phyloP scores from a whole-genome alignment of 2,888 invertebrate species.

The Ethmia dodecea region DNA sequence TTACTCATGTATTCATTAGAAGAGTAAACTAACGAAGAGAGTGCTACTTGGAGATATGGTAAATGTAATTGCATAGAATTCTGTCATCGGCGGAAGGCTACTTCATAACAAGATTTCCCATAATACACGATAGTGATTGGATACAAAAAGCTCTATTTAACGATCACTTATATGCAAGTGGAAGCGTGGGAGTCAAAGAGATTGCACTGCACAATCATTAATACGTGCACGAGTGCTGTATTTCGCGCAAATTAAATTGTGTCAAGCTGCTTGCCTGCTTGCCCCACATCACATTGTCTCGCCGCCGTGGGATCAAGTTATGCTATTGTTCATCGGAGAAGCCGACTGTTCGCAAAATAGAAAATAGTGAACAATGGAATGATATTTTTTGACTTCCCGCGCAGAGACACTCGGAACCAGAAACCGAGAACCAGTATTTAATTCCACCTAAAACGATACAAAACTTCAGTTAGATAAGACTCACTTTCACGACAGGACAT shows the following conservation, averaged over 20 bases:
- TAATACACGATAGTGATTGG: slow-evolving; percentile 4
- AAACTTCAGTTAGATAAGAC: slow-evolving; percentile 4
- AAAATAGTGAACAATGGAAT: slow-evolving; percentile 62
- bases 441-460: slow-evolving; percentile 9
- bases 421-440: slow-evolving; percentile 15
- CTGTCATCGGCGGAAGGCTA: no score
- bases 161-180: slow-evolving; percentile 27
- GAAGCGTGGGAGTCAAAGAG: slow-evolving; percentile 54
- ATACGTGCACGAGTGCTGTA: slow-evolving; percentile 37
- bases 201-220: slow-evolving; percentile 38
- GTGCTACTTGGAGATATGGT: no score
- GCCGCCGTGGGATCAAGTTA: slow-evolving; percentile 58
- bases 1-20: no score
- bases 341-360: slow-evolving; percentile 58
- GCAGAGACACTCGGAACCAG: slow-evolving; percentile 23
- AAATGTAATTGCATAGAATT: no score
- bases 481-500: slow-evolving; percentile 14
- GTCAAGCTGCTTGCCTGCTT: slow-evolving; percentile 72
- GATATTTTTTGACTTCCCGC: slow-evolving; percentile 53
- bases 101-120: slow-evolving; percentile 9
- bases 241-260: slow-evolving; percentile 70
- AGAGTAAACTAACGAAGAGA: no score
- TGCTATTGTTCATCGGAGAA: slow-evolving; percentile 58
- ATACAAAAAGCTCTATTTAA: slow-evolving; percentile 9
- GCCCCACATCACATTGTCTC: slow-evolving; percentile 70